Conservation (phyloP, 53 echinoderm and acorn worm species). For the Antedon mediterranea region DNA sequence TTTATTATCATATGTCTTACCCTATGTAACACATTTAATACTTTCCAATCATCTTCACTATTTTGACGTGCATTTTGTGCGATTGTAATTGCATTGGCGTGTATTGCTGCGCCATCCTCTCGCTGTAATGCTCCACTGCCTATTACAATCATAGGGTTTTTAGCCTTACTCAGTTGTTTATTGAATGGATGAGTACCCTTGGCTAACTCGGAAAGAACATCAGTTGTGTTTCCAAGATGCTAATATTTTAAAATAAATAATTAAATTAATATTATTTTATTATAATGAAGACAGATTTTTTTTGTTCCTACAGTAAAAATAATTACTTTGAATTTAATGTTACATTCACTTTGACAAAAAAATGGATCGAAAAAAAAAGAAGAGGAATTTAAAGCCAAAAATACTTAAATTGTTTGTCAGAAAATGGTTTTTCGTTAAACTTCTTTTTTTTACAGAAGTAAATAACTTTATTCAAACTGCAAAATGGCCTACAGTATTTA, state of each 20-base stretch:
- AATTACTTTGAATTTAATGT: too few species aligned
- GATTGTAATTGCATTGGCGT: slow-evolving; percentile 40
- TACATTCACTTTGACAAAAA: too few species aligned
- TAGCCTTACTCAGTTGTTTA: slow-evolving; percentile 49
- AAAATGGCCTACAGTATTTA: too few species aligned
- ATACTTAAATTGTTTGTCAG: too few species aligned
- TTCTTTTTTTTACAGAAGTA: too few species aligned
- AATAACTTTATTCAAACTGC: too few species aligned
- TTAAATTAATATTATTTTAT: too few species aligned
- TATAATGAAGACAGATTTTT: too few species aligned
- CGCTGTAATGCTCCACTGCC: slow-evolving; percentile 90
- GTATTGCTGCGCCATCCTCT: slow-evolving; percentile 67
- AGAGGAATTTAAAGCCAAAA: too few species aligned
- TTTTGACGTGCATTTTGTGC: slow-evolving; percentile 51
- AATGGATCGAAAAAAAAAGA: too few species aligned
- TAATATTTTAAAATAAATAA: slow-evolving; percentile 1
- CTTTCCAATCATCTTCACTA: slow-evolving; percentile 63
- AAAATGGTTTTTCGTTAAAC: too few species aligned
- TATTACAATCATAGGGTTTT: slow-evolving; percentile 81
- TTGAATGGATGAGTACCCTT: slow-evolving; percentile 79
- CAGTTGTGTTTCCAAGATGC: slow-evolving; percentile 72
- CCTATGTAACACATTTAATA: slow-evolving; percentile 92
- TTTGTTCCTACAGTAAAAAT: too few species aligned
- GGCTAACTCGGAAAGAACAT: slow-evolving; percentile 42
- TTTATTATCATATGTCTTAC: slow-evolving; percentile 18